Conservation (phyloP, 2,113 vertebrate species). For the Cheilinus undulatus region DNA sequence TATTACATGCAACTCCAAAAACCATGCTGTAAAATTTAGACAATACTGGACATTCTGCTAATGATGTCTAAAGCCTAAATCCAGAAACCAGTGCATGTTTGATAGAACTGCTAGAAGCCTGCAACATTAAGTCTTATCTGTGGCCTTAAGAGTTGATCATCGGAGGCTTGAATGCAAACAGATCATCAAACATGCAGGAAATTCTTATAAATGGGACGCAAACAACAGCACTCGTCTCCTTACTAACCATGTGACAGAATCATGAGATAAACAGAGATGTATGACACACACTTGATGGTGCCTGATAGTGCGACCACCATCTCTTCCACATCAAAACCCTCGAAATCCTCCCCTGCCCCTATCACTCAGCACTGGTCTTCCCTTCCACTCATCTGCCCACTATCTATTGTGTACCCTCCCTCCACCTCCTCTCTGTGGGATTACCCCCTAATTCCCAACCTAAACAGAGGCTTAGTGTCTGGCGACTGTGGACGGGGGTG, state of each 20-base stretch:
- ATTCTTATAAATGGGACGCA: not conserved
- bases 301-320: not conserved
- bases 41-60: too few species aligned
- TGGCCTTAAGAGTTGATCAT: not conserved
- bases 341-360: constrained; percentile 25
- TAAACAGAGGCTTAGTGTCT: constrained; percentile 81
- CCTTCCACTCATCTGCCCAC: constrained; percentile 28
- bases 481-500: constrained; percentile 73
- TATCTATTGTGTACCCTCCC: constrained; percentile 42
- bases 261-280: constrained; percentile 1
- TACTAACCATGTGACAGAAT: constrained; percentile 18
- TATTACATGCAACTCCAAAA: too few species aligned
- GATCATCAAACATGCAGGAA: not conserved
- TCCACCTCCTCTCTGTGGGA: constrained; percentile 53
- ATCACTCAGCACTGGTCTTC: constrained; percentile 60
- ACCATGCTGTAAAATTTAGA: too few species aligned
- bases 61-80: too few species aligned
- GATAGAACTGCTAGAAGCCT: too few species aligned
- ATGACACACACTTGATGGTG: not conserved
- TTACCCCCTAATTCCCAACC: constrained; percentile 82
- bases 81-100: too few species aligned
- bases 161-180: not conserved
- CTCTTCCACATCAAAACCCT: constrained; percentile 38
- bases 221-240: constrained; percentile 1
- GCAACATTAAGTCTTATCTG: too few species aligned